Percentiles rank a stretch among this genome's conserved stretches.
Evolutionary conservation across 2,888 invertebrate species (phyloP).

Genomic region (Philonicus albiceps): DNA sequence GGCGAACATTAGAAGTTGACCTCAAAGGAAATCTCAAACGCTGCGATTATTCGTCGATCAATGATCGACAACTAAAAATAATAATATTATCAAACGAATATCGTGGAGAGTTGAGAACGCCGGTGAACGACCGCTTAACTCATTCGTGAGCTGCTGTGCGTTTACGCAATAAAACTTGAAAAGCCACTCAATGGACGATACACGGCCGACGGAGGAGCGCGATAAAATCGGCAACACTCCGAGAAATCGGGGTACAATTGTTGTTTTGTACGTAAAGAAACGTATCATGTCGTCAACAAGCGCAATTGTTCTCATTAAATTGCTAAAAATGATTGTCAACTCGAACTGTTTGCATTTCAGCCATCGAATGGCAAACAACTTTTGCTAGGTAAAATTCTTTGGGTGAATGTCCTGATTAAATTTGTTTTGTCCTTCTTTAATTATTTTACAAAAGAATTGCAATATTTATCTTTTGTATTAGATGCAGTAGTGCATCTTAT

Average conservation of each 20-base stretch:
- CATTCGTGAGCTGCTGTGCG: neutral
- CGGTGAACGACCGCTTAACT: conserved; percentile 23
- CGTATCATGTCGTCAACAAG: neutral
- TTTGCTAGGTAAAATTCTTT: neutral
- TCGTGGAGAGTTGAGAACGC: neutral
- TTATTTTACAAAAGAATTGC: neutral
- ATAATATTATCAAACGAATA: neutral
- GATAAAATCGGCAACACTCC: neutral
- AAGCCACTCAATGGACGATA: neutral
- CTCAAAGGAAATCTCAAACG: neutral
- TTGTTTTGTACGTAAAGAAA: neutral
- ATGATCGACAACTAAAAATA: neutral
- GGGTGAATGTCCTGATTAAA: neutral
- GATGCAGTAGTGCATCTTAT: neutral
- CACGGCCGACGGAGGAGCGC: neutral
- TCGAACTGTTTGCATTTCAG: neutral
- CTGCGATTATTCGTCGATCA: neutral
- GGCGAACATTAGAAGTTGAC: neutral
- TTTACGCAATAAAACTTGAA: conserved; percentile 9
- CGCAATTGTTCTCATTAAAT: neutral
- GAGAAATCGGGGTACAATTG: neutral
- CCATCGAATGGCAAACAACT: neutral
- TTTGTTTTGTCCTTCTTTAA: neutral
- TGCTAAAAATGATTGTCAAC: neutral
- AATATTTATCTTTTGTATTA: neutral